Evolutionary conservation across 2,888 invertebrate species (phyloP).

Genomic region (Anorthoa munda): DNA sequence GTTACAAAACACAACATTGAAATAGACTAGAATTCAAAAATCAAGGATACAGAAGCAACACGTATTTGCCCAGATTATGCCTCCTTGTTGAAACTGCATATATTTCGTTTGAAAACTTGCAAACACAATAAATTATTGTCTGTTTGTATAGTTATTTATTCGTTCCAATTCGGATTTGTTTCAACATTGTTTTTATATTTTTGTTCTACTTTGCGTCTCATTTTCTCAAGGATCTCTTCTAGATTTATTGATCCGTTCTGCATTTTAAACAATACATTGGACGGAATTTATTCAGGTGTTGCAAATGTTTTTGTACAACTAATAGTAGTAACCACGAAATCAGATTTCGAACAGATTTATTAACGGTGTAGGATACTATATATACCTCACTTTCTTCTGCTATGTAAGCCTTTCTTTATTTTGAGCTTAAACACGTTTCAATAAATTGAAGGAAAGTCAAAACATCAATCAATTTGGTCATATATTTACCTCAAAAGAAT

Average conservation of each 20-base stretch:
- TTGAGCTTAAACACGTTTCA: background rate
- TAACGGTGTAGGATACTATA: background rate
- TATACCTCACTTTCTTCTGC: background rate
- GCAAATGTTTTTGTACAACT: background rate
- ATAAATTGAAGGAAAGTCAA: background rate
- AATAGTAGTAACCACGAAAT: too few species aligned
- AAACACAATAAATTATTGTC: constrained; percentile 14
- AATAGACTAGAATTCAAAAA: background rate
- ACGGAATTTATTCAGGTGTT: constrained; percentile 12
- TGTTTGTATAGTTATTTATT: constrained; percentile 18
- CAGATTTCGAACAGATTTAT: background rate
- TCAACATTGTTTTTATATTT: constrained; percentile 6
- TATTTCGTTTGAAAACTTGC: constrained; percentile 1
- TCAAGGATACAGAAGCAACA: background rate
- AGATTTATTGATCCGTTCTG: constrained; percentile 31
- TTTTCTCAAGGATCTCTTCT: background rate
- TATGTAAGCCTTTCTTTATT: background rate
- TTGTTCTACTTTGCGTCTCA: constrained; percentile 7
- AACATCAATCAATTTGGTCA: too few species aligned
- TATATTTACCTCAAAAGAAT: background rate
- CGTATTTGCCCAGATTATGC: background rate
- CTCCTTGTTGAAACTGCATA: background rate
- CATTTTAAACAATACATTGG: constrained; percentile 9
- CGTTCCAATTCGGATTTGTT: constrained; percentile 15
- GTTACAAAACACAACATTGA: background rate